These are phyloP conservation scores for Scrobipalpa atriplicella DNA, from an alignment of 2,888 invertebrate species.

Conservation along the genomic window DNA sequence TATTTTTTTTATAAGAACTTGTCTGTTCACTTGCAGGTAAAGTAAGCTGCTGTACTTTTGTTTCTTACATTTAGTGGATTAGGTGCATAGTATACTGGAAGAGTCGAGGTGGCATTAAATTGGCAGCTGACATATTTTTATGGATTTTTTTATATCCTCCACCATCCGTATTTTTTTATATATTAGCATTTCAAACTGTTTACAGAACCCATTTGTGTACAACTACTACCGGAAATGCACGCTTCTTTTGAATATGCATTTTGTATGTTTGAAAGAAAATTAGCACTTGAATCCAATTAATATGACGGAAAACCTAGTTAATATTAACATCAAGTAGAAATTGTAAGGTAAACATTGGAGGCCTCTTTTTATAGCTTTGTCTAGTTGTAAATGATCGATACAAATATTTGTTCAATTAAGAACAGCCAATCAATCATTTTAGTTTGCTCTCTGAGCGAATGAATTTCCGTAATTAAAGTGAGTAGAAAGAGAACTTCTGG, in stretches of 20 bases:
- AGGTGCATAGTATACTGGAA: too few relatives aligned
- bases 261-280: too few relatives aligned
- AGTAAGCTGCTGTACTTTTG: not conserved
- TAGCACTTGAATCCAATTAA: not conserved
- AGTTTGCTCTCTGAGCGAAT: constrained; percentile 46
- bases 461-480: constrained; percentile 27
- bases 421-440: constrained; percentile 64
- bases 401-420: constrained; percentile 68
- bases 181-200: too few relatives aligned
- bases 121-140: too few relatives aligned
- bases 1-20: not conserved
- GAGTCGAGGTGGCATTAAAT: too few relatives aligned
- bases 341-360: constrained; percentile 38
- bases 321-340: constrained; percentile 30
- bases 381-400: constrained; percentile 47
- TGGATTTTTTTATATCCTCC: too few relatives aligned
- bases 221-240: too few relatives aligned
- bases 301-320: not conserved
- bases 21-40: not conserved
- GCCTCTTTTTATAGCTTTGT: constrained; percentile 46
- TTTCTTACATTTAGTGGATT: too few relatives aligned
- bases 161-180: too few relatives aligned
- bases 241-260: too few relatives aligned
- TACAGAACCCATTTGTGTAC: too few relatives aligned
- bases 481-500: not conserved